Base-by-base conservation (phyloP, 2,888 invertebrate species). In the Lysandra coridon region DNA sequence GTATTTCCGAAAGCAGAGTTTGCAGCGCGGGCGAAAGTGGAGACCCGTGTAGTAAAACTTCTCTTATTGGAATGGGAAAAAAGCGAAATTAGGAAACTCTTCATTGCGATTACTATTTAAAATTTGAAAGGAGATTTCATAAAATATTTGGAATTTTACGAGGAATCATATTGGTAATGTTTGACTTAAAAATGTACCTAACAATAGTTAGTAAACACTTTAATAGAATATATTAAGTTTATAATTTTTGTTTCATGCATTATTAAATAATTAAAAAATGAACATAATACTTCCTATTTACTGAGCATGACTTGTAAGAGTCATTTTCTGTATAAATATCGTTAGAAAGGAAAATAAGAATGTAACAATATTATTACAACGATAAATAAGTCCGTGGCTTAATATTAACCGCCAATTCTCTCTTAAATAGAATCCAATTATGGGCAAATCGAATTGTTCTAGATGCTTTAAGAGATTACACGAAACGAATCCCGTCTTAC, bases 401-500 rank as follows among this genome's bases (percentile, higher is more conserved):
- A 69, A 37, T 37, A 69, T 33, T 69, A 4, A 37, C 69, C 69
- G 69, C 69, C 14, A 37, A 33, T 69, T 69, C 69, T 69, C 69
- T 33, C 33, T 33, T 69, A 69, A 69, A 69, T 37, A 69, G 69
- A 75, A 75, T 75, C 75, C 75, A 75, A 75, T 75, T 75, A 75
- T 49, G 49, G 75, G 23, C 5, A 30, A 44, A 75, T 75, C 75
- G 49, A 74, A 44, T 74, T 69, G 69, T 69, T 69, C 49, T 49
- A 76, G 49, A 53, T 76, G 69, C 74, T 80, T 79, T 78, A 57
- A 78, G 73, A 80, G 80, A 82, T 83, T 82, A 83, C 82, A 80
- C 79, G 81, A 83, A 60, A 60, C 78, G 81, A 82, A 83, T 83
- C 80, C 80, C 82, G 81, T 83, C 80, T 81, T 82, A 75, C 80